A percentile compares a stretch with the other conserved stretches of the same genome.
phyloP scores from a whole-genome alignment of 2,888 invertebrate genomes.

The Eurois occulta region DNA sequence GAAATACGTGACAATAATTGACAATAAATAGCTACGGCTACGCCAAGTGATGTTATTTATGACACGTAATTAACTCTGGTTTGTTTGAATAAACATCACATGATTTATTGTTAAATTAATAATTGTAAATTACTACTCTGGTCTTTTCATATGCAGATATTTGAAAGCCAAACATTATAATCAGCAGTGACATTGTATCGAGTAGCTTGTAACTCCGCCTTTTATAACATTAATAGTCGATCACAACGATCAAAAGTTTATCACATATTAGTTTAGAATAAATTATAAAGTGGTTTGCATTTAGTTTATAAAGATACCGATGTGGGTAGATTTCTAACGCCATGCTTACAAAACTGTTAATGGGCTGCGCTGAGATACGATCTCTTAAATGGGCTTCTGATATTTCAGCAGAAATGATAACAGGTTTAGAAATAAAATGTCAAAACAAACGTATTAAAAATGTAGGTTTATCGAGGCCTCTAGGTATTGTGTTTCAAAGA shows the following conservation, averaged over 20 bases:
- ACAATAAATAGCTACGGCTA: too few relatives aligned
- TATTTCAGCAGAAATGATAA: slow-evolving; percentile 42
- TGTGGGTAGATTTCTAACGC: slow-evolving; percentile 42
- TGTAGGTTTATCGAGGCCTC: background rate
- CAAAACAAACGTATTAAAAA: background rate
- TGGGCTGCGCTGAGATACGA: slow-evolving; percentile 43
- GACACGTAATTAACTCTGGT: background rate
- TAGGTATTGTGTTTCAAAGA: background rate
- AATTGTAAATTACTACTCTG: slow-evolving; percentile 20
- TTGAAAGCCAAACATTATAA: slow-evolving; percentile 33
- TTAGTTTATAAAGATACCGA: slow-evolving; percentile 39
- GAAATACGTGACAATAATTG: too few relatives aligned
- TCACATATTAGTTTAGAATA: slow-evolving; percentile 55
- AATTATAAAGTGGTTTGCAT: slow-evolving; percentile 58
- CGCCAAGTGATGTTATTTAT: background rate
- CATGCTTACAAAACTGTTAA: slow-evolving; percentile 48
- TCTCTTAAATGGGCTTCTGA: slow-evolving; percentile 46
- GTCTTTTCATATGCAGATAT: slow-evolving; percentile 8
- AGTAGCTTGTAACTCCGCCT: slow-evolving; percentile 34
- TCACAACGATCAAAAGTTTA: slow-evolving; percentile 56
- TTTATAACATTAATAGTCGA: slow-evolving; percentile 47
- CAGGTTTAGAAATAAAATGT: slow-evolving; percentile 28
- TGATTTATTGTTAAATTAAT: slow-evolving; percentile 23
- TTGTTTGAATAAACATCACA: slow-evolving; percentile 18
- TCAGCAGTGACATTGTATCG: slow-evolving; percentile 40